Percentiles rank a stretch among this genome's conserved stretches.
Evolutionary conservation across 2,888 invertebrate species (phyloP).

Genomic region (Theretra japonica): DNA sequence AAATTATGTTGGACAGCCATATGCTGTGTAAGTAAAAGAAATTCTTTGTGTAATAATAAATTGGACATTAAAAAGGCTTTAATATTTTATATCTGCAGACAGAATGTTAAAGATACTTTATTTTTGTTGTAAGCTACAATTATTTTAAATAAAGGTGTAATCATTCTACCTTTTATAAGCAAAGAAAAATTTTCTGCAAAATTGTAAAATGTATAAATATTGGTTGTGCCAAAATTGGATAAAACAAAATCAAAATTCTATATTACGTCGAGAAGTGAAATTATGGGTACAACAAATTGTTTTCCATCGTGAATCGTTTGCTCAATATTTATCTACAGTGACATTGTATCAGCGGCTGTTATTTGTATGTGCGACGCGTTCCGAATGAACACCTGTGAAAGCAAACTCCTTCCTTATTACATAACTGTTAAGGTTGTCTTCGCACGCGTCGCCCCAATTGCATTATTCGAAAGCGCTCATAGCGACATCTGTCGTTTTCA

Average conservation of each 20-base stretch:
- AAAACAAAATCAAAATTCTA: neutral
- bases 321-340: slow-evolving; percentile 15
- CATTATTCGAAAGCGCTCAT: neutral
- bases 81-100: neutral
- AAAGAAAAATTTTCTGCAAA: neutral
- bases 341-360: neutral
- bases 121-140: too few species aligned
- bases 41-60: too few species aligned
- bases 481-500: neutral
- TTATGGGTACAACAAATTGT: neutral
- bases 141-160: too few species aligned
- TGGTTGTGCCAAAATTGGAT: slow-evolving; percentile 24
- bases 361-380: slow-evolving; percentile 8
- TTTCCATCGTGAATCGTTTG: slow-evolving; percentile 5
- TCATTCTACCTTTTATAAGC: too few species aligned
- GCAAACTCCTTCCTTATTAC: slow-evolving; percentile 1
- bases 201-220: neutral
- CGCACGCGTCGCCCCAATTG: neutral
- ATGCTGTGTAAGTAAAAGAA: too few species aligned
- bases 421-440: slow-evolving; percentile 3
- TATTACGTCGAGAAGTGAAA: neutral
- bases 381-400: neutral
- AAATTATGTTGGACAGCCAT: neutral
- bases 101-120: too few species aligned
- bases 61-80: neutral